These are phyloP conservation scores for Cephus sareptanus DNA, from an alignment of 2,888 invertebrate species.

Conservation along the genomic window DNA sequence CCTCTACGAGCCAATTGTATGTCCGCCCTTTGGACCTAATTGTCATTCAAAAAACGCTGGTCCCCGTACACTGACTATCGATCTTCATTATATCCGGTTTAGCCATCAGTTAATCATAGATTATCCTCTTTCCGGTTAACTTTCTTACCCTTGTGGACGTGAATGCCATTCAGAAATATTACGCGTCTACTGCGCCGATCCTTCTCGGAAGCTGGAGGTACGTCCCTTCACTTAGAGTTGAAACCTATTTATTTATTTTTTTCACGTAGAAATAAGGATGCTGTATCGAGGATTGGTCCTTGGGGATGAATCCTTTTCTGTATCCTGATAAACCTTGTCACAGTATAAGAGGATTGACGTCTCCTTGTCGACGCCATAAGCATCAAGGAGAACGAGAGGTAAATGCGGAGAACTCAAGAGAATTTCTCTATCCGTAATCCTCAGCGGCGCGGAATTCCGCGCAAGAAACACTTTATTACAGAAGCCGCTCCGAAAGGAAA, in stretches of 20 bases:
- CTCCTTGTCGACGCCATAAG: not conserved
- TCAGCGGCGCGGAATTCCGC: slow-evolving; percentile 3
- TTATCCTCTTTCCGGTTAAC: slow-evolving; percentile 31
- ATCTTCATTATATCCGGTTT: slow-evolving; percentile 6
- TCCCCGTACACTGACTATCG: not conserved
- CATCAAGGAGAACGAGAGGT: not conserved
- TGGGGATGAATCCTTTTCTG: not conserved
- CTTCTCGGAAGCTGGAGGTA: not conserved
- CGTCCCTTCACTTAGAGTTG: not conserved
- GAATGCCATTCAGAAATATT: not conserved
- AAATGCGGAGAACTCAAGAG: not conserved
- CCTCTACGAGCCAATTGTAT: not conserved
- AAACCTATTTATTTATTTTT: not conserved
- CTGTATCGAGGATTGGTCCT: not conserved
- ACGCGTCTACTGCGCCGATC: not conserved
- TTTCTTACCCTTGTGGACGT: not conserved
- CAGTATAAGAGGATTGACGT: not conserved
- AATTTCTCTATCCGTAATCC: slow-evolving; percentile 4
- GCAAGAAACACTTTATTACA: slow-evolving; percentile 6
- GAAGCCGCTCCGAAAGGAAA: not conserved
- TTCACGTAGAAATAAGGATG: not conserved
- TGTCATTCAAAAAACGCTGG: not conserved
- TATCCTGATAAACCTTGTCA: not conserved
- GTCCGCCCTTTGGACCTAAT: not conserved
- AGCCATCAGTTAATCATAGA: slow-evolving; percentile 39